Evolutionary conservation across 2,113 vertebrate species (phyloP).

Genomic region (Poeciliopsis retropinna): DNA sequence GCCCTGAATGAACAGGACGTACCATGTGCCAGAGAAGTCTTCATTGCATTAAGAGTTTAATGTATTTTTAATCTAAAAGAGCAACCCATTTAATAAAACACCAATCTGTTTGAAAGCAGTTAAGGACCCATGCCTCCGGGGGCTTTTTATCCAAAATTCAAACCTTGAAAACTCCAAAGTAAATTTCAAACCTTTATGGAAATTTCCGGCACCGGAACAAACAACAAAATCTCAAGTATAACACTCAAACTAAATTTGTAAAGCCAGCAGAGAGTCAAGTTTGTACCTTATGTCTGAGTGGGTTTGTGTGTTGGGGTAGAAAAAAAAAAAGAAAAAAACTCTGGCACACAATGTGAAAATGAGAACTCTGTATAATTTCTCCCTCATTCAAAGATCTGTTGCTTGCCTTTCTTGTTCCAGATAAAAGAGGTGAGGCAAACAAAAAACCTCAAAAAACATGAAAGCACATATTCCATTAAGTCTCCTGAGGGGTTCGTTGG

Average conservation of each 20-base stretch:
- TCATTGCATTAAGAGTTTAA: not conserved
- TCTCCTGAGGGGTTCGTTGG: slow-evolving; percentile 51
- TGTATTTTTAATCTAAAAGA: not conserved
- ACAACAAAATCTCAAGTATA: no score
- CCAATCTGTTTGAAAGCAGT: not conserved
- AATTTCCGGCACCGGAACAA: not conserved
- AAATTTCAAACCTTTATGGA: not conserved
- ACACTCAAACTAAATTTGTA: not conserved
- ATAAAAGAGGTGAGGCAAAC: slow-evolving; percentile 55
- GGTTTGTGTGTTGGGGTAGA: not conserved
- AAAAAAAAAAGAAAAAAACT: slow-evolving; percentile 4
- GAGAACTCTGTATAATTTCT: slow-evolving; percentile 44
- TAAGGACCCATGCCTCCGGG: not conserved
- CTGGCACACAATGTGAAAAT: slow-evolving; percentile 42
- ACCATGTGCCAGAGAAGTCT: not conserved
- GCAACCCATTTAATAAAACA: not conserved
- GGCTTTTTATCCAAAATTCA: not conserved
- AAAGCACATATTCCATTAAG: slow-evolving; percentile 66
- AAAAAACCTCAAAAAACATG: slow-evolving; percentile 57
- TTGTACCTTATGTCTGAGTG: not conserved
- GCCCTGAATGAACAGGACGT: no score
- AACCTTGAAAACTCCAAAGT: not conserved
- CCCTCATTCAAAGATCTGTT: slow-evolving; percentile 50
- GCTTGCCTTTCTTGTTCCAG: slow-evolving; percentile 37
- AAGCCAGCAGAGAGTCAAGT: slow-evolving; percentile 12